These are phyloP conservation scores for Amazonetta brasiliensis DNA, from an alignment of 2,797 vertebrate genomes.

Conservation along the genomic window DNA sequence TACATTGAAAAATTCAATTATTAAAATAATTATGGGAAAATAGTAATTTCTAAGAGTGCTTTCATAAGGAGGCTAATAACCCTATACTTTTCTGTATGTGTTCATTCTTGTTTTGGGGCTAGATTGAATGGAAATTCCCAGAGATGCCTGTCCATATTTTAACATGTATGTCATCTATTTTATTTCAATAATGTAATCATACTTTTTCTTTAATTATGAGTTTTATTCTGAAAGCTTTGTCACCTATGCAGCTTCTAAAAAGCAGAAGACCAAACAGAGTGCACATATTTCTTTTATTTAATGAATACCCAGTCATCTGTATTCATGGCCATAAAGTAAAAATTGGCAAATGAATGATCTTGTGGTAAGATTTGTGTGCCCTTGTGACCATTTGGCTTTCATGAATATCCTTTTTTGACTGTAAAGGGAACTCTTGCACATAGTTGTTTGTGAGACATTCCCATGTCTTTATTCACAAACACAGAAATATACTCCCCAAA, in stretches of 20 bases:
- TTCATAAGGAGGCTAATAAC: neutral
- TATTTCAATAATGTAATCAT: neutral
- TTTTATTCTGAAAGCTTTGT: conserved; percentile 30
- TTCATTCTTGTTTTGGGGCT: neutral
- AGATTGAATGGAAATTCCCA: neutral
- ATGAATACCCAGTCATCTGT: conserved; percentile 24
- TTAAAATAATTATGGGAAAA: conserved; percentile 35
- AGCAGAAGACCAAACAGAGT: neutral
- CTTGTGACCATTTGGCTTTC: conserved; percentile 38
- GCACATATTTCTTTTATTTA: neutral
- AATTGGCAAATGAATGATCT: neutral
- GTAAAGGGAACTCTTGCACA: conserved; percentile 35
- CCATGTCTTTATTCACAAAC: conserved; percentile 37
- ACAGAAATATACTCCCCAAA: conserved; percentile 19
- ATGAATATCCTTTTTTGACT: conserved; percentile 11
- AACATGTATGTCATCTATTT: neutral
- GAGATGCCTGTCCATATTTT: conserved; percentile 24
- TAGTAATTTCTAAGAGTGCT: conserved; percentile 40
- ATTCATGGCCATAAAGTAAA: conserved; percentile 31
- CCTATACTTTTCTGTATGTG: neutral
- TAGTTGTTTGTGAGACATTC: neutral
- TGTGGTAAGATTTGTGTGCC: conserved; percentile 38
- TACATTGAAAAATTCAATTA: neutral
- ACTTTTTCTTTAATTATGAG: conserved; percentile 29
- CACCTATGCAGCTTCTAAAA: neutral